Evolutionary conservation across 1,140 invertebrate species (phyloP), one percentile per base, ranked within the genome.

Genomic region (Elysia chlorotica): DNA sequence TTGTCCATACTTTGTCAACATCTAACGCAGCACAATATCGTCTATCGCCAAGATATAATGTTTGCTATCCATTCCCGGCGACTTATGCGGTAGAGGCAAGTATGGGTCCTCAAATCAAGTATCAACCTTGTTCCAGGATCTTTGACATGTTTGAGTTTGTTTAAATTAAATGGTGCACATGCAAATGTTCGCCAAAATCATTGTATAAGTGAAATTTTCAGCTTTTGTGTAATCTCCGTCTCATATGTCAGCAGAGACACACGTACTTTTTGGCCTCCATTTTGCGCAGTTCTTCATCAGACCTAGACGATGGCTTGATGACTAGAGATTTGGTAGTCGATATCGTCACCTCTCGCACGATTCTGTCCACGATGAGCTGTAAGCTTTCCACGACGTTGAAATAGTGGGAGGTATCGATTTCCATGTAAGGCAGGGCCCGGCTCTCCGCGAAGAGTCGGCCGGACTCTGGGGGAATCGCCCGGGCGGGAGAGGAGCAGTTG

Each of bases 361-460:
- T 48, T 41, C 21, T 38, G 6, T 71, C 69, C 21, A 63, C 69
- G 23, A 63, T 28, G 2, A 62, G 36, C 38, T 71, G 48, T 10
- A 71, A 21, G 28, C 69, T 63, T 53, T 71, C 69, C 1, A 71
- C 30, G 57, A 71, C 38, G 53, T 71, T 71, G 37, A 30, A 71
- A 38, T 62, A 71, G 0, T 71, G 59, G 30, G 57, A 25, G 14
- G 57, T 2, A 38, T 71, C 69, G 23, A 41, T 28, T 31, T 71
- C 69, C 37, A 63, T 71, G 23, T 71, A 71, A 2, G 69, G 69
- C 35, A 71, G 21, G 25, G 6, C 35, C 28, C 69, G 35, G 54
- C 30, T 71, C 0, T 71, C 69, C 0, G 69, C 69, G 59, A 62
- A 71, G 33, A 19, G 61, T 6, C 69, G n/a, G 30, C 57, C 69